phyloP scores from a whole-genome alignment of 2,888 invertebrate genomes.

The Drosophila nigricruria region DNA sequence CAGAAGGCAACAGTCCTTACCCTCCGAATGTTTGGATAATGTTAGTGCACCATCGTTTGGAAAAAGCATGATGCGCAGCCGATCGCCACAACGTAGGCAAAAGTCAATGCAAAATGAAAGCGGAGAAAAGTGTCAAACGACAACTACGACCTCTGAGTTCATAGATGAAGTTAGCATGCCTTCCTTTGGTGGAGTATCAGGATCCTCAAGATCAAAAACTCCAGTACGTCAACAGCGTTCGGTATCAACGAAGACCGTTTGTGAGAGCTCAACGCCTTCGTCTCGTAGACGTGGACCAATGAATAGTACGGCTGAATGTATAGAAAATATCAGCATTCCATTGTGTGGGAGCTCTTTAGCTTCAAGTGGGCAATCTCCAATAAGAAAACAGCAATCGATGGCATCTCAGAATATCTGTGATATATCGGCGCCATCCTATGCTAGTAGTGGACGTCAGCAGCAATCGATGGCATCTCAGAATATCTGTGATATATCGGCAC shows the following conservation, averaged over 20 bases:
- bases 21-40: slow-evolving; percentile 14
- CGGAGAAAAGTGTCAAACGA: neutral
- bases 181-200: neutral
- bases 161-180: slow-evolving; percentile 23
- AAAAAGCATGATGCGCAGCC: slow-evolving; percentile 9
- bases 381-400: neutral
- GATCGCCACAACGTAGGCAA: neutral
- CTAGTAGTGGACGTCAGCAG: neutral
- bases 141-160: slow-evolving; percentile 10
- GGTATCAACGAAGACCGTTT: neutral
- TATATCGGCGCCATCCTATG: neutral
- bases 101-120: neutral
- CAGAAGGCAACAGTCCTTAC: slow-evolving; percentile 2
- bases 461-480: slow-evolving; percentile 3
- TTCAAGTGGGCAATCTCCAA: neutral
- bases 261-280: slow-evolving; percentile 7
- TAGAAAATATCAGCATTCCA: slow-evolving; percentile 30
- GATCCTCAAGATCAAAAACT: neutral
- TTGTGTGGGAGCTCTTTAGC: neutral
- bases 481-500: neutral
- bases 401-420: slow-evolving; percentile 20
- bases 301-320: slow-evolving; percentile 1
- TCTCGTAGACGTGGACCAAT: neutral
- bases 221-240: slow-evolving; percentile 1
- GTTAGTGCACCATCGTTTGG: slow-evolving; percentile 24